Percentiles rank a stretch among this genome's conserved stretches.
Evolutionary conservation across 2,797 vertebrate genomes (phyloP).

Genomic region (Trematomus bernacchii): DNA sequence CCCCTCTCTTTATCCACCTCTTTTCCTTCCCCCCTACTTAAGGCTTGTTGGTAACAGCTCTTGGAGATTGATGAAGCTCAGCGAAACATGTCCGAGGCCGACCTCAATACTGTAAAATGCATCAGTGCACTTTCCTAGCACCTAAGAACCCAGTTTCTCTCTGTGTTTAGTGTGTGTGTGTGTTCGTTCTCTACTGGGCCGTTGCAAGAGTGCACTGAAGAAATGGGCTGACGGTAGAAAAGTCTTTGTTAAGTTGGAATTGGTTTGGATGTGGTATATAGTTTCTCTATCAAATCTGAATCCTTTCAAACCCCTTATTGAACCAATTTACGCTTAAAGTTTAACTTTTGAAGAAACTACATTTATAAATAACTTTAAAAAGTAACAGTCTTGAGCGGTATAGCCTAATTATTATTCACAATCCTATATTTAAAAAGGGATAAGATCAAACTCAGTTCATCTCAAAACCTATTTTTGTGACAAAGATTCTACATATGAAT

Average conservation of each 20-base stretch:
- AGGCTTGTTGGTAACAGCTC: constrained; percentile 61
- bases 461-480: background rate
- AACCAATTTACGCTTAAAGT: no score
- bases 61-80: constrained; percentile 76
- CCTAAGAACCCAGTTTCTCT: constrained; percentile 47
- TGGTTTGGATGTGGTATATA: constrained; percentile 50
- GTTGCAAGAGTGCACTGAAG: constrained; percentile 29
- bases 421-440: no score
- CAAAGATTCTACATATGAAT: background rate
- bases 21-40: constrained; percentile 31
- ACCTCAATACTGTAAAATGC: constrained; percentile 73
- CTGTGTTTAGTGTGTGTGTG: constrained; percentile 22
- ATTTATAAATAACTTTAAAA: no score
- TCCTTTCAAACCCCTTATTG: no score
- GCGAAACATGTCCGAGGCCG: constrained; percentile 65
- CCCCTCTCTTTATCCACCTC: background rate
- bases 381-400: no score
- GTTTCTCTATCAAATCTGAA: background rate
- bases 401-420: no score
- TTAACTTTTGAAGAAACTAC: no score
- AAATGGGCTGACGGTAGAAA: constrained; percentile 52
- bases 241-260: constrained; percentile 38
- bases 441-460: no score
- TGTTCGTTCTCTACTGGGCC: constrained; percentile 19
- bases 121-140: constrained; percentile 60